A percentile compares a stretch with the other conserved stretches of the same genome.
These are phyloP conservation scores for Eidolon helvum DNA, from an alignment of 2,113 vertebrate genomes.

Conservation along the genomic window DNA sequence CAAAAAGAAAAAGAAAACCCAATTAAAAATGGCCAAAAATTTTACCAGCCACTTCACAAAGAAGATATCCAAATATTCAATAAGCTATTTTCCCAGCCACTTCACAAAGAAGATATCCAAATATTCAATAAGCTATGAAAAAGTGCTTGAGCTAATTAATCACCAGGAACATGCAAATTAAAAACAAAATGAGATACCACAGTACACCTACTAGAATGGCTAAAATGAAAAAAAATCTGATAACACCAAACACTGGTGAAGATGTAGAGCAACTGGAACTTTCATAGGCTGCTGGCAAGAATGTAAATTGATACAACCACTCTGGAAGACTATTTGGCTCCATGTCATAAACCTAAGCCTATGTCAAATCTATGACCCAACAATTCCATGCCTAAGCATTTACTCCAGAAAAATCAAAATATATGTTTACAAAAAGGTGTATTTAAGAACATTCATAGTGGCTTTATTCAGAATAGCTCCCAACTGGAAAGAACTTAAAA, in stretches of 20 bases:
- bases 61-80: neutral
- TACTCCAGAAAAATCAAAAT: neutral
- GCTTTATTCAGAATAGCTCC: neutral
- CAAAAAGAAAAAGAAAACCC: neutral
- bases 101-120: neutral
- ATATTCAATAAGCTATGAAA: neutral
- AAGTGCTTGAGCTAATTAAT: no score
- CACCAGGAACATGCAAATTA: neutral
- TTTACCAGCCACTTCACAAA: neutral
- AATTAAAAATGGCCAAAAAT: neutral
- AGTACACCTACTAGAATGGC: neutral
- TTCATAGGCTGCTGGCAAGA: fast-evolving
- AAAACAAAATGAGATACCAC: neutral
- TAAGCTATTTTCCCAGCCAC: no score
- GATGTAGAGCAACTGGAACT: fast-evolving
- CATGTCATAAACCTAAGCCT: neutral
- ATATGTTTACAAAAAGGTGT: neutral
- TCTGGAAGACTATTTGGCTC: neutral
- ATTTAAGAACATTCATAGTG: neutral
- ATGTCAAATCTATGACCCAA: neutral
- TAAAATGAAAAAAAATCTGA: neutral
- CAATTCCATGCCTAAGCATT: neutral
- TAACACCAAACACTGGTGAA: neutral
- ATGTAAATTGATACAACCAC: neutral
- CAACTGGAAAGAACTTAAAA: neutral